These are phyloP conservation scores for Montipora capricornis DNA, from an alignment of 64 coral and sea anemone species.

Conservation along the genomic window DNA sequence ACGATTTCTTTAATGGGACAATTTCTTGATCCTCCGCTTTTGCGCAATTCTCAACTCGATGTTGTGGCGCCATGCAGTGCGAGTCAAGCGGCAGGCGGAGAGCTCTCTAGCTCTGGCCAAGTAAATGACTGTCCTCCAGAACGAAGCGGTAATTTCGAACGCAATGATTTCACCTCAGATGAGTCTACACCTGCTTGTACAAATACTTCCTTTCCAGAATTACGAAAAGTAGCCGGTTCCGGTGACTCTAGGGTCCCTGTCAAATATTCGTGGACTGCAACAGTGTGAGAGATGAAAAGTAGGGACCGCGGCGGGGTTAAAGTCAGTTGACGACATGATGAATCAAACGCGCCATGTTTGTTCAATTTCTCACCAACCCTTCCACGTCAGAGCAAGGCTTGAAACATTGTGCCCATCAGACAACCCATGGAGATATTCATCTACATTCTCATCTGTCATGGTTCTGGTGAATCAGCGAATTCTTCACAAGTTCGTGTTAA, in stretches of 20 bases:
- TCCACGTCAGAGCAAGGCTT: background rate
- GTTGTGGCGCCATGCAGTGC: background rate
- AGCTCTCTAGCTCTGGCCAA: background rate
- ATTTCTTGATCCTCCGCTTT: slow-evolving; percentile 73
- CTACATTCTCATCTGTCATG: too few species aligned
- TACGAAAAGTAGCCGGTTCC: slow-evolving; percentile 2
- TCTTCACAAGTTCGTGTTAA: too few species aligned
- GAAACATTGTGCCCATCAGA: too few species aligned
- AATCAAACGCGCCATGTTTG: too few species aligned
- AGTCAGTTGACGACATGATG: too few species aligned
- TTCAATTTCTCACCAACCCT: background rate
- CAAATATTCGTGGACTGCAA: slow-evolving; percentile 20
- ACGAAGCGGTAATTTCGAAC: background rate
- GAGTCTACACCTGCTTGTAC: background rate
- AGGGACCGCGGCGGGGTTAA: background rate
- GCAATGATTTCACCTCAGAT: background rate
- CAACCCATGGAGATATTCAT: too few species aligned
- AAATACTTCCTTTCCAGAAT: slow-evolving; percentile 13
- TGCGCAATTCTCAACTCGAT: slow-evolving; percentile 54
- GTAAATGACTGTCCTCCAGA: background rate
- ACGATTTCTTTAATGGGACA: slow-evolving; percentile 87
- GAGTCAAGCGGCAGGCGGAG: background rate
- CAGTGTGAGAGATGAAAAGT: background rate
- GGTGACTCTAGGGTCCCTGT: background rate
- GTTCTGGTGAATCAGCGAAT: too few species aligned